Percentiles rank a stretch among this genome's conserved stretches.
phyloP scores from a whole-genome alignment of 2,797 vertebrate species.

The Anableps anableps region DNA sequence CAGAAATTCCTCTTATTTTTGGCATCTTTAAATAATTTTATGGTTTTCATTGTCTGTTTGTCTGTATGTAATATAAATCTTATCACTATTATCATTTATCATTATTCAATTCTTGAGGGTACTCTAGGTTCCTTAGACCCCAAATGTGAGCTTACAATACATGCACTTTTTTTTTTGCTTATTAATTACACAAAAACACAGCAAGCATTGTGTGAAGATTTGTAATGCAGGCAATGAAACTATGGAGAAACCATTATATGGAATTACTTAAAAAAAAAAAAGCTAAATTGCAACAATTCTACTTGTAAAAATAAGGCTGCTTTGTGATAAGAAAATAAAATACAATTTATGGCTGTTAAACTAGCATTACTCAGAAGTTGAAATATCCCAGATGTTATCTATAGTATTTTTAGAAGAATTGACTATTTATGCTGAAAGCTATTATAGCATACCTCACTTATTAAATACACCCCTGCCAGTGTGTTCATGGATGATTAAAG shows the following conservation, averaged over 20 bases:
- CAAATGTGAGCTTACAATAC: background rate
- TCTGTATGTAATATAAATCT: background rate
- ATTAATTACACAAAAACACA: background rate
- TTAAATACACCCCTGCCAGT: constrained; percentile 52
- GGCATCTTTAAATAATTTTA: background rate
- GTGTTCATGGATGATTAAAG: constrained; percentile 22
- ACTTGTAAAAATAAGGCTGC: background rate
- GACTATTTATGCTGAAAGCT: background rate
- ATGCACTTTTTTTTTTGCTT: background rate
- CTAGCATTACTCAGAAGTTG: background rate
- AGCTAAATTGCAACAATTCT: background rate
- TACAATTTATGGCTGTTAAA: background rate
- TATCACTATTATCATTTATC: background rate
- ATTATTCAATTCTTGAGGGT: background rate
- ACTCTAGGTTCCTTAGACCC: background rate
- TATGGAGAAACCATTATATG: background rate
- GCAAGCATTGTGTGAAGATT: background rate
- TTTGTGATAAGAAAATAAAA: background rate
- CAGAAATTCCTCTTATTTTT: background rate
- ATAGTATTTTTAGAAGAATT: constrained; percentile 8
- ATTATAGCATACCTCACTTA: constrained; percentile 14
- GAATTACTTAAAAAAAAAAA: background rate
- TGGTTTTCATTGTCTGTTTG: background rate
- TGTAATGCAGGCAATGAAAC: background rate
- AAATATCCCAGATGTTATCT: background rate